Conservation (phyloP, 2,113 vertebrate species). For the Thomomys bottae region DNA sequence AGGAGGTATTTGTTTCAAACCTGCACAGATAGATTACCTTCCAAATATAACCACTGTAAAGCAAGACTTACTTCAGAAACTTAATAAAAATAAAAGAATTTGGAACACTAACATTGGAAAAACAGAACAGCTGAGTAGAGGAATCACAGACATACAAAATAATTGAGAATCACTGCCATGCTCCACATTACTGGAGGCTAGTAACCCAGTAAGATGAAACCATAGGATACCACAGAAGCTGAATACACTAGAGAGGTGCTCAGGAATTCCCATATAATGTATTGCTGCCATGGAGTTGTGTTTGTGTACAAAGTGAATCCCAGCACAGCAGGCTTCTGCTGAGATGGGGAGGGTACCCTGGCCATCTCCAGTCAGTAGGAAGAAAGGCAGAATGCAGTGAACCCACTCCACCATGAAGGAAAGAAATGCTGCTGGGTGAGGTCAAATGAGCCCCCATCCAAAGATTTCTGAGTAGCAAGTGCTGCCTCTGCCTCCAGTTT, state of each 20-base stretch:
- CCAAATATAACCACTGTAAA: not conserved
- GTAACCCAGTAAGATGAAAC: not conserved
- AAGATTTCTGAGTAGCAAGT: not conserved
- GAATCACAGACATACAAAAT: not conserved
- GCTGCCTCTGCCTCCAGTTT: not conserved
- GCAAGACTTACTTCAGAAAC: not conserved
- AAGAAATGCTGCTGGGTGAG: not conserved
- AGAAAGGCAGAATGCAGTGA: not conserved
- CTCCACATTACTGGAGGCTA: not conserved
- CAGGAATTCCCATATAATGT: not conserved
- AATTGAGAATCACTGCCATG: not conserved
- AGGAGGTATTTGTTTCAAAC: not conserved
- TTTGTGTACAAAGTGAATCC: not conserved
- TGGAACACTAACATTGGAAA: slow-evolving; percentile 5
- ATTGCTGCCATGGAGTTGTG: too few relatives aligned
- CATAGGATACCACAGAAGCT: not conserved
- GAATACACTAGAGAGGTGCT: not conserved
- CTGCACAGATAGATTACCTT: not conserved
- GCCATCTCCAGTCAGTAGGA: not conserved
- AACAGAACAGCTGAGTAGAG: not conserved
- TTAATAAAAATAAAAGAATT: slow-evolving; percentile 6
- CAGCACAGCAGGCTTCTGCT: not conserved
- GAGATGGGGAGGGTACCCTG: not conserved
- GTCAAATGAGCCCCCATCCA: not conserved
- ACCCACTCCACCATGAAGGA: fast-evolving